Conservation (phyloP, 2,113 vertebrate genomes). For the Chionodraco myersi region DNA sequence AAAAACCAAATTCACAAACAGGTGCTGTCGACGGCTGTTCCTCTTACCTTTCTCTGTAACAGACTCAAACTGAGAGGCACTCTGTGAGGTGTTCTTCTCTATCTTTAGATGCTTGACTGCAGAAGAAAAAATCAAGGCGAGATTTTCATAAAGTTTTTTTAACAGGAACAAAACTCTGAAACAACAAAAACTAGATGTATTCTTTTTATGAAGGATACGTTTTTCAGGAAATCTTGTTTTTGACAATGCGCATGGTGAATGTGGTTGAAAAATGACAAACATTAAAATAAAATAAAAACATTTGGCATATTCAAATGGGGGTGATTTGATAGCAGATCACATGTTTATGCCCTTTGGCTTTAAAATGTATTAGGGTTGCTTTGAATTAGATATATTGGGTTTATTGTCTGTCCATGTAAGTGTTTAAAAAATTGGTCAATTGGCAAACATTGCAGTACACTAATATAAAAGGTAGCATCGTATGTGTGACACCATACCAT, state of each 20-base stretch:
- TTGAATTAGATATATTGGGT: too few relatives aligned
- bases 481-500: conserved; percentile 82
- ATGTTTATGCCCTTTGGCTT: neutral
- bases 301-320: neutral
- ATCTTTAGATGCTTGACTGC: conserved; percentile 90
- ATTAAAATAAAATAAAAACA: neutral
- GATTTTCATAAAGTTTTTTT: too few relatives aligned
- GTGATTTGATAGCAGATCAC: neutral
- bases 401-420: neutral
- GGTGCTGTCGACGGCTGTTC: neutral
- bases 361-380: neutral
- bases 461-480: too few relatives aligned
- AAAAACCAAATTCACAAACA: neutral
- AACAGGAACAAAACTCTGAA: too few relatives aligned
- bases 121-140: conserved; percentile 59
- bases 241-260: neutral
- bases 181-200: too few relatives aligned
- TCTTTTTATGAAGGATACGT: too few relatives aligned
- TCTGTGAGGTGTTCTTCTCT: conserved; percentile 88
- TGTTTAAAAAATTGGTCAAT: too few relatives aligned
- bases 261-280: too few relatives aligned
- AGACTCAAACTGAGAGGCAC: conserved; percentile 87
- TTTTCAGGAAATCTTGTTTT: neutral
- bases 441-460: too few relatives aligned
- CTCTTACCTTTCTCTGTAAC: conserved; percentile 89